Conservation (phyloP, 2,113 vertebrate genomes). For the Choloepus hoffmanni region DNA sequence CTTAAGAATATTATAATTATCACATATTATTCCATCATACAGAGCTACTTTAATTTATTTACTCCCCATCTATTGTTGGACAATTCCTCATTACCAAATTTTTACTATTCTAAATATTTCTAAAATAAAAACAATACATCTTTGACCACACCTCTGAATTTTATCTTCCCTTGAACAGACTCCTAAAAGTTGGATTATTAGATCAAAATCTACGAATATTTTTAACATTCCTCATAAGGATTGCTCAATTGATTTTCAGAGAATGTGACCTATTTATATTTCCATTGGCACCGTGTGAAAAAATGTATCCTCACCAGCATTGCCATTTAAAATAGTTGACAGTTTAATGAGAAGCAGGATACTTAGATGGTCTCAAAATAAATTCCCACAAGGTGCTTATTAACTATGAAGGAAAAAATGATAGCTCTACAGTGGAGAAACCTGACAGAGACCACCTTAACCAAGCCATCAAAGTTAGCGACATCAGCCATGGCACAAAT, state of each 20-base stretch:
- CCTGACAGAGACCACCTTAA: not conserved
- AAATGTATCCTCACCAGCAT: not conserved
- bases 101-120: conserved; percentile 24
- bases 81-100: conserved; percentile 1
- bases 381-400: conserved; percentile 25
- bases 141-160: not conserved
- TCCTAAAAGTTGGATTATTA: conserved; percentile 12
- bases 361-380: conserved; percentile 40
- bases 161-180: conserved; percentile 17
- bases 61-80: not conserved
- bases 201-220: not conserved
- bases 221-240: not conserved
- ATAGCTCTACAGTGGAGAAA: not conserved
- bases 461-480: conserved; percentile 4
- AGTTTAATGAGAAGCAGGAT: conserved; percentile 25
- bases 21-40: not conserved
- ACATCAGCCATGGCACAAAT: not conserved
- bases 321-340: conserved; percentile 15
- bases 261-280: not conserved
- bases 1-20: not conserved
- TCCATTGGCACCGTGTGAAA: not conserved
- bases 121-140: conserved; percentile 2
- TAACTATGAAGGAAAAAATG: conserved; percentile 42
- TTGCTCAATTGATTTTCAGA: not conserved
- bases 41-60: not conserved